These are phyloP conservation scores for Cacajao melanocephalus DNA, from an alignment of 2,797 vertebrate species.

Conservation along the genomic window DNA sequence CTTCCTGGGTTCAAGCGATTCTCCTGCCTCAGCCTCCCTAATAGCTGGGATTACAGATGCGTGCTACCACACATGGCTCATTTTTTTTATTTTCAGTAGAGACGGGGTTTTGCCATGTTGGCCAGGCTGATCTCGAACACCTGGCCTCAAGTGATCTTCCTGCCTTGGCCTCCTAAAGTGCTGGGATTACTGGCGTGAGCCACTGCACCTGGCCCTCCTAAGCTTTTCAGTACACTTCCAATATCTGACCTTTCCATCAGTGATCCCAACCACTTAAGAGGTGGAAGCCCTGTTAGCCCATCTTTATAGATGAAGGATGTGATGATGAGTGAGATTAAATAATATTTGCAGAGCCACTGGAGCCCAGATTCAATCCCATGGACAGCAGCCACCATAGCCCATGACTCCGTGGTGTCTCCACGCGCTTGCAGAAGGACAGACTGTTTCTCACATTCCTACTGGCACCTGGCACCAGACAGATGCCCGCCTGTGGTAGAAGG, in stretches of 20 bases:
- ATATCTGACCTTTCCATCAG: background rate
- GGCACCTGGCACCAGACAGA: background rate
- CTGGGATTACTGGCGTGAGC: too few relatives aligned
- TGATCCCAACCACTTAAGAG: background rate
- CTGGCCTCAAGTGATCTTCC: too few relatives aligned
- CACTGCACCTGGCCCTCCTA: too few relatives aligned
- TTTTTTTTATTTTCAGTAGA: too few relatives aligned
- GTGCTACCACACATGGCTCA: too few relatives aligned
- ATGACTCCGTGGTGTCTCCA: rapidly evolving
- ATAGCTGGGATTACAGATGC: too few relatives aligned
- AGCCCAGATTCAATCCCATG: rapidly evolving
- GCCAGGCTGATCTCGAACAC: too few relatives aligned
- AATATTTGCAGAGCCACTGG: background rate
- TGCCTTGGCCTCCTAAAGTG: too few relatives aligned
- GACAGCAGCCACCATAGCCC: rapidly evolving
- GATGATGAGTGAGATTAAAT: background rate
- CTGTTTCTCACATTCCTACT: background rate
- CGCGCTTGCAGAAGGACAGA: rapidly evolving
- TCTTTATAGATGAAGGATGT: background rate
- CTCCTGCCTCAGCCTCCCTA: too few relatives aligned
- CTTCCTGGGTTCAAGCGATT: too few relatives aligned
- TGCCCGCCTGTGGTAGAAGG: background rate
- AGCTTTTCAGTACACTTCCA: background rate
- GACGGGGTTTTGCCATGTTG: too few relatives aligned
- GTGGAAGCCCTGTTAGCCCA: background rate